phyloP scores from a whole-genome alignment of 2,888 invertebrate genomes.

The Zygaena filipendulae region DNA sequence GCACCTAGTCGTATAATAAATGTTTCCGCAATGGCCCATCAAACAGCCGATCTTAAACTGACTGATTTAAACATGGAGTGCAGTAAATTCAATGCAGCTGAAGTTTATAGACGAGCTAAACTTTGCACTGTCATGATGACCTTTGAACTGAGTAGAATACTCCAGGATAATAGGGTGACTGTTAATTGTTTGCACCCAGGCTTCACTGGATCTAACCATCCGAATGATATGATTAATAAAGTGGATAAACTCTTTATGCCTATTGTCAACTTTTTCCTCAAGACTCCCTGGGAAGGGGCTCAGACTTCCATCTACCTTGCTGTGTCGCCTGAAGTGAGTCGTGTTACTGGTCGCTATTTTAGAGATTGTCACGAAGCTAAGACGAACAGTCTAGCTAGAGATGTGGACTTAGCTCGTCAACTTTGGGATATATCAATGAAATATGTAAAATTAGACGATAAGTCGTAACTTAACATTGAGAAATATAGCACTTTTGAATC shows the following conservation, averaged over 20 bases:
- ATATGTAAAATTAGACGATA: conserved; percentile 30
- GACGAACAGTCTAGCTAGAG: conserved; percentile 43
- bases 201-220: no score
- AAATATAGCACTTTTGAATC: no score
- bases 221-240: no score
- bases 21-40: conserved; percentile 61
- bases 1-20: conserved; percentile 36
- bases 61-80: conserved; percentile 21
- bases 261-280: no score
- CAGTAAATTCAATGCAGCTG: conserved; percentile 5
- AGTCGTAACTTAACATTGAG: no score
- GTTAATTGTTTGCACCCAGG: conserved; percentile 87
- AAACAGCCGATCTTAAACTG: conserved; percentile 18
- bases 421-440: conserved; percentile 74
- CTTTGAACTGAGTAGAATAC: conserved; percentile 73
- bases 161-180: conserved; percentile 77
- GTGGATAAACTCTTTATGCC: no score
- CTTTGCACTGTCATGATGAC: conserved; percentile 72
- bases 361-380: conserved; percentile 60
- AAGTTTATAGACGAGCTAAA: conserved; percentile 41
- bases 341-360: conserved; percentile 71
- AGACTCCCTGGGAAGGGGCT: conserved; percentile 39
- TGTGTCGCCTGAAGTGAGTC: conserved; percentile 59
- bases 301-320: conserved; percentile 68
- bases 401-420: conserved; percentile 61